Base-by-base conservation (phyloP, 1,140 invertebrate genomes). In the Dendroctonus ponderosae region DNA sequence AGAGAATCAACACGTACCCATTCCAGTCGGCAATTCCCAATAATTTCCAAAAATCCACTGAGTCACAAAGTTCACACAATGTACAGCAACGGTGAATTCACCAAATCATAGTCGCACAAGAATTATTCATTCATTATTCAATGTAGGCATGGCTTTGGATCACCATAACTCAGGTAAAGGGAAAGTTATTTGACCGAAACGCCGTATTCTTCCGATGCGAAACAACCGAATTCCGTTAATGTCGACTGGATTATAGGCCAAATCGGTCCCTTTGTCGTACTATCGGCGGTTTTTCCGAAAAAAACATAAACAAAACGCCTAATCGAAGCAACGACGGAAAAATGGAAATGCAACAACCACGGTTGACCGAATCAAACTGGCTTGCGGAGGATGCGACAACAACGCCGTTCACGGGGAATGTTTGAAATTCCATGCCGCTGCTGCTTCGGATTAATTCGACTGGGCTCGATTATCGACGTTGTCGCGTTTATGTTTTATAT, bases 231-330 rank as follows among this genome's bases (percentile, higher is more conserved):
- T 26, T 26, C 26, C 26, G 26, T 26, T 26, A 26, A 1, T 26
- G 26, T 26, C 26, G 26, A 26, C 26, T 26, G 26, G 26, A 26
- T 3, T 26, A 26, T 26, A 2, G 26, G 26, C 26, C 26, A 26
- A 26, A 26, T 26, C 26, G 26, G 26, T 26, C 3, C 26, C 26
- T 26, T 26, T 26, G 26, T 26, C 26, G 26, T 26, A 26, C 26
- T 26, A 26, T 26, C 26, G 26, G 26, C 3, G 26, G 26, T 26
- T 26, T 26, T 26, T 26, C 26, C 26, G 26, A 26, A 53, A 60
- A 66, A 58, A 66, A 66, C 64, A 66, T 66, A 58, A 66, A 66
- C 64, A 66, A 66, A 66, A 49, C 53, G 15, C n/a, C 46, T 43
- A 46, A 42, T 53, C 26, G 11, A 50, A 40, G 53, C 11, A 59